These are phyloP conservation scores for Drosophila pseudoananassae DNA, from an alignment of 1,140 invertebrate genomes.

Conservation along the genomic window DNA sequence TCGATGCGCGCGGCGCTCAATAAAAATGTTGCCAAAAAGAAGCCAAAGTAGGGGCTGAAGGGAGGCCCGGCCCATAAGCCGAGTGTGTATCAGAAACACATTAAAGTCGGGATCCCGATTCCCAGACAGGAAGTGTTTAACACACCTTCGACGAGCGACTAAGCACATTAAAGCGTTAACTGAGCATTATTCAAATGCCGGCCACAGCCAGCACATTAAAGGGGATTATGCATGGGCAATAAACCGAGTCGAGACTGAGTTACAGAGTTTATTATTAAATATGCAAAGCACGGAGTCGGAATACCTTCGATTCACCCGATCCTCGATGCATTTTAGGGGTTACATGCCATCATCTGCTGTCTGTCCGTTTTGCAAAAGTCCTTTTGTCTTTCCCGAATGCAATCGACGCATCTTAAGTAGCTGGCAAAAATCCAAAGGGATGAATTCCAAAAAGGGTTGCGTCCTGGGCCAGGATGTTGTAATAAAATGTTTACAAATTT, in stretches of 20 bases:
- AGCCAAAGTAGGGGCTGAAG: slow-evolving; percentile 17
- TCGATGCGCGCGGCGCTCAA: slow-evolving; percentile 53
- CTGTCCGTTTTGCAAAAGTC: slow-evolving; percentile 42
- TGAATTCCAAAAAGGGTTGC: slow-evolving; percentile 12
- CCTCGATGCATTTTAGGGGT: slow-evolving; percentile 29
- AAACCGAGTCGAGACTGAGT: slow-evolving; percentile 44
- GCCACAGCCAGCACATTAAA: slow-evolving; percentile 70
- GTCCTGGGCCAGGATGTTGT: slow-evolving; percentile 21
- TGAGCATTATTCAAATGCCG: slow-evolving; percentile 76
- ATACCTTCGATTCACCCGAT: slow-evolving; percentile 14
- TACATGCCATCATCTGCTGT: slow-evolving; percentile 17
- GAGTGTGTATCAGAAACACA: slow-evolving; percentile 33
- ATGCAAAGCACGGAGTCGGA: slow-evolving; percentile 53
- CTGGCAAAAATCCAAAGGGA: slow-evolving; percentile 23
- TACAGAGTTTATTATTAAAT: slow-evolving; percentile 19
- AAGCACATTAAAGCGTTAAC: slow-evolving; percentile 79
- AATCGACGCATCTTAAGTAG: slow-evolving; percentile 59
- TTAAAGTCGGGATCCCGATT: slow-evolving; percentile 29
- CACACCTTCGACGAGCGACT: slow-evolving; percentile 29
- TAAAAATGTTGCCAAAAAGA: slow-evolving; percentile 48
- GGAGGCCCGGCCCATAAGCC: slow-evolving; percentile 1
- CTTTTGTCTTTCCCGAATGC: slow-evolving; percentile 29
- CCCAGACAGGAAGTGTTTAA: slow-evolving; percentile 49
- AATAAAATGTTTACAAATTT: slow-evolving; percentile 80
- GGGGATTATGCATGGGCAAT: slow-evolving; percentile 75